Conservation (phyloP, 53 echinoderm and acorn worm species). For the Paracentrotus lividus region DNA sequence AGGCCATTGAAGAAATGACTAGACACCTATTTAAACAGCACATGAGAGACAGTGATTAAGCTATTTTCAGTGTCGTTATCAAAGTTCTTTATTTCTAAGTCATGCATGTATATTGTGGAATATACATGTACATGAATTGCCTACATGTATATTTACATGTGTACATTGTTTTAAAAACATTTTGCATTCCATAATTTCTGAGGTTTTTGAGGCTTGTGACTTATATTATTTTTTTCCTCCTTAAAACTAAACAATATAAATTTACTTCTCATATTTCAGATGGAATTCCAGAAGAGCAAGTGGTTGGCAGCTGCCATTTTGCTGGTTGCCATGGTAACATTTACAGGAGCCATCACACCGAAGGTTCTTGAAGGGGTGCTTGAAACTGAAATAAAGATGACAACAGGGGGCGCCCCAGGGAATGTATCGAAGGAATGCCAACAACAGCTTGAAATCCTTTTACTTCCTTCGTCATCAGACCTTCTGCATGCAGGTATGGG, state of each 20-base stretch:
- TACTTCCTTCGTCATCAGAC: neutral
- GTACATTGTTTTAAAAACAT: too few relatives aligned
- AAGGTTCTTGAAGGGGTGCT: neutral
- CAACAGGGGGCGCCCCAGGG: neutral
- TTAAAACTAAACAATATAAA: neutral
- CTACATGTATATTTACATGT: too few relatives aligned
- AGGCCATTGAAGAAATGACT: too few relatives aligned
- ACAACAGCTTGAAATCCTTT: neutral
- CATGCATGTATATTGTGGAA: too few relatives aligned
- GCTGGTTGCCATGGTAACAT: slow-evolving; percentile 6
- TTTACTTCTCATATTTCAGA: neutral
- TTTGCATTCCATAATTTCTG: too few relatives aligned
- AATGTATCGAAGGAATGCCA: neutral
- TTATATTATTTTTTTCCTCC: neutral
- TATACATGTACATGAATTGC: too few relatives aligned
- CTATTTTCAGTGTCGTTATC: too few relatives aligned
- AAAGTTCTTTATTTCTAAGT: too few relatives aligned
- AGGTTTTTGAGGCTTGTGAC: too few relatives aligned
- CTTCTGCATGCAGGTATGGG: too few relatives aligned
- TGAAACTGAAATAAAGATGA: slow-evolving; percentile 12
- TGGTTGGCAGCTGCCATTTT: neutral
- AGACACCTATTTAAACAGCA: too few relatives aligned
- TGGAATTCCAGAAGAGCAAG: slow-evolving; percentile 8
- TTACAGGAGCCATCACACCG: slow-evolving; percentile 9
- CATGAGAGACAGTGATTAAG: too few relatives aligned